Evolutionary conservation across 2,888 invertebrate genomes (phyloP), one percentile per base, ranked within the genome.

Genomic region (Rhamphomyia laevipes): DNA sequence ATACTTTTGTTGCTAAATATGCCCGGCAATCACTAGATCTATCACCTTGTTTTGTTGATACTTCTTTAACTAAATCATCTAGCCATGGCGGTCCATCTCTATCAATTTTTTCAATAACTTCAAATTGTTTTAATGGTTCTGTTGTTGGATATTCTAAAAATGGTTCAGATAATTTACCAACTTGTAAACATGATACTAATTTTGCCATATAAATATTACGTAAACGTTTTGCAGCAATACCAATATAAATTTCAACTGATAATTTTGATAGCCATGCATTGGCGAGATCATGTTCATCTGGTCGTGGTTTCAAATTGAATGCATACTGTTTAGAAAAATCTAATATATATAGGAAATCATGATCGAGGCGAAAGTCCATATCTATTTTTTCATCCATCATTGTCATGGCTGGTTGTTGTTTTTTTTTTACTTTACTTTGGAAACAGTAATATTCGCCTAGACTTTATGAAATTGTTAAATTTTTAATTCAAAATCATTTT

Each of bases 1-100:
- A 57, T 23, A 57, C 51, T 50, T 59, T 59, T 27, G 58, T 55
- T 16, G 53, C 49, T 43, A 59, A 45, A 47, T 60, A 56, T 9
- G 56, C 49, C 10, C 52, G 47, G 31, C 51, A 52, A 43, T 55
- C 53, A 16, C 51, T 47, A 3, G 50, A 49, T 7, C 21, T 23
- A 1, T 45, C 17, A 35, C 11, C 21, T 33, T 41, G 4, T 42
- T 13, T 37, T 48, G 41, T 6, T 30, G 31, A 45, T 1, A 21
- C 23, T n/a, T 49, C 45, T 35, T 41, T 15, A n/a, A 40, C 4
- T 15, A 52, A 37, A 6, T 47, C 50, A 10, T 52, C 11, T 11
- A 52, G 30, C 53, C 55, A 53, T n/a, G 49, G 45, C 9, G 52
- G 52, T 31, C 52, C 16, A 12, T 43, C 13, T 4, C 41, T 47